Percentiles rank a stretch among this genome's conserved stretches.
These are phyloP conservation scores for Sylvilagus floridanus DNA, from an alignment of 2,797 vertebrate genomes.

Conservation along the genomic window DNA sequence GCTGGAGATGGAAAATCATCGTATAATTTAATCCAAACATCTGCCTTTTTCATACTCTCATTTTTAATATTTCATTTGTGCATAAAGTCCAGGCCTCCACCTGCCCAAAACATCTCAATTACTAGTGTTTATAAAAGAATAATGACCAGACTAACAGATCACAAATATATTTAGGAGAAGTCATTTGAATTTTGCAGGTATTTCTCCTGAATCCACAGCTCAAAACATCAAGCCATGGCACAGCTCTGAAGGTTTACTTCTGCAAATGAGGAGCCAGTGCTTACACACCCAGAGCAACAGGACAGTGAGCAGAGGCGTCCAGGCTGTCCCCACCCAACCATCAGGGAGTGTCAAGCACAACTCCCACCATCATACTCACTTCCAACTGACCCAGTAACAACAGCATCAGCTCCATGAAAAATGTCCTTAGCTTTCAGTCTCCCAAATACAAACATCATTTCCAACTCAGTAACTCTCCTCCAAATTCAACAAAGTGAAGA, in stretches of 20 bases:
- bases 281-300: background rate
- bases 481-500: background rate
- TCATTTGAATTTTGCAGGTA: background rate
- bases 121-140: constrained; percentile 37
- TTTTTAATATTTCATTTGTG: background rate
- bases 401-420: background rate
- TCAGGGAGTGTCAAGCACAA: background rate
- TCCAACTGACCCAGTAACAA: background rate
- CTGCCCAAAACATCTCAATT: background rate
- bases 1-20: background rate
- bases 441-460: constrained; percentile 39
- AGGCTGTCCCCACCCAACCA: background rate
- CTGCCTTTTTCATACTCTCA: background rate
- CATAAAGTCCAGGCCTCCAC: background rate
- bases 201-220: background rate
- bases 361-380: background rate
- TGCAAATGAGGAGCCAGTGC: background rate
- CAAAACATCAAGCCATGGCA: background rate
- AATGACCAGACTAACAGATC: constrained; percentile 1
- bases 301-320: background rate
- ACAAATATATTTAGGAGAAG: background rate
- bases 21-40: background rate
- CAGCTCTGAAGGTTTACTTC: constrained; percentile 8
- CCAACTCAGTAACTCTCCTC: background rate
- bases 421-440: background rate